These are phyloP conservation scores for Eclectus roratus DNA, from an alignment of 2,113 vertebrate species.

Conservation along the genomic window DNA sequence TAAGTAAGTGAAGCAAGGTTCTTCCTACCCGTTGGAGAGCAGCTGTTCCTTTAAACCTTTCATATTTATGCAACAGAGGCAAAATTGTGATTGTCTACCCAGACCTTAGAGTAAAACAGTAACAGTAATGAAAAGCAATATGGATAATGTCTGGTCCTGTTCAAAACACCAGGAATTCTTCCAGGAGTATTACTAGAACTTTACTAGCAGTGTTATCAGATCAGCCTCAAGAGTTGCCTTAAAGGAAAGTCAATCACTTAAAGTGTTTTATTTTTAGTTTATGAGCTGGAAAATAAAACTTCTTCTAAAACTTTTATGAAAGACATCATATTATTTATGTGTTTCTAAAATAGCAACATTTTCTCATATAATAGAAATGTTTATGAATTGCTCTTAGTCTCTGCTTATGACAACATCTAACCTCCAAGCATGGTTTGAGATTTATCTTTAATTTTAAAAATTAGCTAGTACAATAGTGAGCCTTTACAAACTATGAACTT, in stretches of 20 bases:
- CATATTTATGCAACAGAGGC: neutral
- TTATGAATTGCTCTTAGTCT: neutral
- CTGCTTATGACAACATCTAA: neutral
- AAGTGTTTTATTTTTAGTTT: constrained; percentile 33
- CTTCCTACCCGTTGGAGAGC: neutral
- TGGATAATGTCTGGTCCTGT: neutral
- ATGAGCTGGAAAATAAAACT: constrained; percentile 7
- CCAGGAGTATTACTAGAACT: neutral
- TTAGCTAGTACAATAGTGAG: neutral
- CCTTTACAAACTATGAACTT: neutral
- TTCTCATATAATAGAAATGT: neutral
- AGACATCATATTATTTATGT: neutral
- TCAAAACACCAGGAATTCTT: neutral
- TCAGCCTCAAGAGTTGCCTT: neutral
- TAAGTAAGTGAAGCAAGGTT: neutral
- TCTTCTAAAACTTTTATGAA: neutral
- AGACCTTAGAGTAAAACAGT: neutral
- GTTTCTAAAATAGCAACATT: constrained; percentile 14
- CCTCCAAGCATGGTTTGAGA: neutral
- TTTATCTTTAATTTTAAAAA: neutral
- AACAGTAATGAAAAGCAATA: neutral
- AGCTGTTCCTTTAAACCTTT: neutral
- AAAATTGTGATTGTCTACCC: neutral
- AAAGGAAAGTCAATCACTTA: constrained; percentile 7
- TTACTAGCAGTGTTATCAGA: neutral